Base-by-base conservation (phyloP, 2,113 vertebrate genomes). In the Lophius piscatorius region DNA sequence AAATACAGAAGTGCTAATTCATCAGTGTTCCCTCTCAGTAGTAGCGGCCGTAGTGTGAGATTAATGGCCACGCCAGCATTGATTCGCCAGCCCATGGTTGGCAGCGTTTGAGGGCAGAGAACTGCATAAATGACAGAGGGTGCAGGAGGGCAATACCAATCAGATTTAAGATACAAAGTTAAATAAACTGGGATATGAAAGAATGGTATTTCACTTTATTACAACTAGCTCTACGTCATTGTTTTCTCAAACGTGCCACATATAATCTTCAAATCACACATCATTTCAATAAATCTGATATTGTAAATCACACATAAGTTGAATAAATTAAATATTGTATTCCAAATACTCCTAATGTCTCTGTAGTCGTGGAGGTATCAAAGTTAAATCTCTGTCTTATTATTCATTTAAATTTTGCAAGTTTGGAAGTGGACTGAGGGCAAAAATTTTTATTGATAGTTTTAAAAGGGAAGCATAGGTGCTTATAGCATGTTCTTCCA, bases 1-100 rank as follows among this genome's bases (percentile, higher is more conserved):
- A 75, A 68, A 85, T 75, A 66, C 50, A 47, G 40, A 44, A 29
- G 46, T 38, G 51, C 70, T 57, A 40, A 82, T 83, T 87, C 76
- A 87, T 87, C 81, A 81, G 54, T 57, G 42, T 50, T 58, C 63
- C 17, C 14, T 17, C 34, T 44, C 56, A 58, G n/a, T n/a, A n/a
- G n/a, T n/a, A n/a, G n/a, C n/a, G n/a, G n/a, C 41, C 36, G 56
- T 50, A 65, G 34, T 8, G 47, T 46, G 61, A 69, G 41, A 55
- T 58, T n/a, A 22, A 51, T 17, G 29, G 40, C 12, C 3, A 55
- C 36, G 63, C 42, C 66, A 71, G 62, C 12, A 33, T 50, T 48
- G 63, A 78, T 75, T 76, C 4, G 2, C 12, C 54, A 42, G 36
- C 60, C 41, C 48, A 40, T 61, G 31, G 49, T 45, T 80, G 74